Conservation (phyloP, 2,888 invertebrate genomes). For the Lithophane semibrunnea region DNA sequence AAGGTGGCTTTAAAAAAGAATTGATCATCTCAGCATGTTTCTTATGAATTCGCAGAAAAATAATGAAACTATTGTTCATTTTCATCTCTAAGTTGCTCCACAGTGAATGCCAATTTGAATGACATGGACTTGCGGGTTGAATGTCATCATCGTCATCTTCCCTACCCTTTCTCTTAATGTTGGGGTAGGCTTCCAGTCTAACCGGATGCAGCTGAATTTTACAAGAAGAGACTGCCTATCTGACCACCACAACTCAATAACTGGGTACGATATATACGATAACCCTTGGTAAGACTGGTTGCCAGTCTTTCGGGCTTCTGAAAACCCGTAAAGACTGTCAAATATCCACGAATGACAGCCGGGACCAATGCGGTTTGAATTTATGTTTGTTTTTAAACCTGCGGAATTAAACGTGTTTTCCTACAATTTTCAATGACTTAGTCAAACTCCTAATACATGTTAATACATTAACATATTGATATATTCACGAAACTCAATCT, state of each 20-base stretch:
- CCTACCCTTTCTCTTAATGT: no score
- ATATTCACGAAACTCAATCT: constrained; percentile 37
- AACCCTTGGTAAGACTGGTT: no score
- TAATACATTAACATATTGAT: constrained; percentile 17
- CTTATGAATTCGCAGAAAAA: neutral
- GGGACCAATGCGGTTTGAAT: neutral
- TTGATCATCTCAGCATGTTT: neutral
- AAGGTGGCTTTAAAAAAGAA: neutral
- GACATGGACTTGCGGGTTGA: neutral
- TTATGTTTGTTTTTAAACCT: neutral
- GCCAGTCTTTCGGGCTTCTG: no score
- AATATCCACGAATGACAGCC: no score
- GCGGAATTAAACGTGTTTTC: neutral
- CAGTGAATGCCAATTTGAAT: neutral
- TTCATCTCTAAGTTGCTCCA: neutral
- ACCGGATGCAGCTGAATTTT: no score
- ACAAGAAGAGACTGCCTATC: no score
- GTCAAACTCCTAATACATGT: neutral
- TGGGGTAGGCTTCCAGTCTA: no score
- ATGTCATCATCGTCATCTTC: no score
- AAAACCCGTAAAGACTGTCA: no score
- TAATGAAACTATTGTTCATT: neutral
- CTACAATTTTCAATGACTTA: neutral
- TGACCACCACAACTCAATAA: no score
- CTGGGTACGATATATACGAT: no score